Conservation (phyloP, 2,113 vertebrate species). For the Sander lucioperca region DNA sequence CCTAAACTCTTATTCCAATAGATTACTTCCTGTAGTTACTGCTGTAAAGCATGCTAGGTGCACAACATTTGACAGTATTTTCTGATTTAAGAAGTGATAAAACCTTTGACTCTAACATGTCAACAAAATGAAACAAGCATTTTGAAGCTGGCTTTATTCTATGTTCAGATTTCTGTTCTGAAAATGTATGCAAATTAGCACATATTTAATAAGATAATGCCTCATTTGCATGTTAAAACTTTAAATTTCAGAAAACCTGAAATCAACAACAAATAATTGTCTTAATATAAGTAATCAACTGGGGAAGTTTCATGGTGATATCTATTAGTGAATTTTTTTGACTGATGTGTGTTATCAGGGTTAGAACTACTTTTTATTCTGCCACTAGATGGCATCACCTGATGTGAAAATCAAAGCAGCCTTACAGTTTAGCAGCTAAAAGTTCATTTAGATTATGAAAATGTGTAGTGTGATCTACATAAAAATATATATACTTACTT, state of each 20-base stretch:
- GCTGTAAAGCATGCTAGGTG: neutral
- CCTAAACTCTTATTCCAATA: neutral
- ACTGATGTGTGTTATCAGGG: neutral
- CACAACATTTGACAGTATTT: neutral
- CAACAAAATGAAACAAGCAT: neutral
- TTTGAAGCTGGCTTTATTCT: neutral
- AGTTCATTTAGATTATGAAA: neutral
- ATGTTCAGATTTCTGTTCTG: neutral
- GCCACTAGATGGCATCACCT: slow-evolving; percentile 16
- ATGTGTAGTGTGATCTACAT: neutral
- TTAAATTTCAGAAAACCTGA: too few relatives aligned
- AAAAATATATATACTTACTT: neutral
- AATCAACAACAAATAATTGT: too few relatives aligned
- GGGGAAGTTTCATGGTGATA: too few relatives aligned
- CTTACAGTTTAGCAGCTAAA: neutral
- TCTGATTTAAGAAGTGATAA: neutral
- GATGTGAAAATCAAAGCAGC: neutral
- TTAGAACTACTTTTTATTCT: neutral
- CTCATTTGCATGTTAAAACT: neutral
- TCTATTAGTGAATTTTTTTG: too few relatives aligned
- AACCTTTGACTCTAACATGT: neutral
- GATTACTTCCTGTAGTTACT: neutral
- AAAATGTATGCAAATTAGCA: neutral
- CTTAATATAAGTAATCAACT: too few relatives aligned
- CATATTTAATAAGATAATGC: neutral